Conservation (phyloP, 2,888 invertebrate species). For the Agrotis clavis region DNA sequence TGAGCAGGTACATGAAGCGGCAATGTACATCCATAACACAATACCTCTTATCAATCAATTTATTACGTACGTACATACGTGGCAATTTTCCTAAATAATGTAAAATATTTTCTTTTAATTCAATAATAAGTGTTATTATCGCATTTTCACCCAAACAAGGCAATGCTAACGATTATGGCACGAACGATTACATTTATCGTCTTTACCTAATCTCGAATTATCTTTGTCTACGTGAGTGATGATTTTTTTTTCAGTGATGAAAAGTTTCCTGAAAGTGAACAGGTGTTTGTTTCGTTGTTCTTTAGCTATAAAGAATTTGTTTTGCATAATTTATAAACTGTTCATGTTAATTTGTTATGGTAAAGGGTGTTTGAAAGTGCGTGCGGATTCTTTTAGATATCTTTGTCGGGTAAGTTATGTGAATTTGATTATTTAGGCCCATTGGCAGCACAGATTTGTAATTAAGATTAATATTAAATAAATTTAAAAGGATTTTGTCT, state of each 20-base stretch:
- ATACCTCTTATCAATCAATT: background rate
- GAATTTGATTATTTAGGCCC: background rate
- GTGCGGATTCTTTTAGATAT: background rate
- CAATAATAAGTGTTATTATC: slow-evolving; percentile 37
- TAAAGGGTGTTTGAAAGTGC: slow-evolving; percentile 42
- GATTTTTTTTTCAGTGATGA: slow-evolving; percentile 69
- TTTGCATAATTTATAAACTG: slow-evolving; percentile 47
- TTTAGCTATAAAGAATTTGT: slow-evolving; percentile 41
- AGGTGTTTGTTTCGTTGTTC: slow-evolving; percentile 61
- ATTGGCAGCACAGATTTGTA: background rate
- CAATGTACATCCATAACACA: background rate
- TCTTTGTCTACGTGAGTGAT: slow-evolving; percentile 64
- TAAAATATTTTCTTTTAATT: slow-evolving; percentile 5
- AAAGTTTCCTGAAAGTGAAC: slow-evolving; percentile 59
- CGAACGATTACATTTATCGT: slow-evolving; percentile 73
- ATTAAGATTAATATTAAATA: background rate
- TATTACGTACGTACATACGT: slow-evolving; percentile 3
- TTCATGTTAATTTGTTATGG: slow-evolving; percentile 46
- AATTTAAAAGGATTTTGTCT: background rate
- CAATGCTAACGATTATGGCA: slow-evolving; percentile 67
- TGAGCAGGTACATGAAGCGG: too few relatives aligned
- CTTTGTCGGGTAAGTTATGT: slow-evolving; percentile 46
- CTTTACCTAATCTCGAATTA: slow-evolving; percentile 72
- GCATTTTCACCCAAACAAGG: slow-evolving; percentile 15
- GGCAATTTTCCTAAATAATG: slow-evolving; percentile 15